Base-by-base conservation (phyloP, 2,888 invertebrate species). In the Epinotia bilunana region DNA sequence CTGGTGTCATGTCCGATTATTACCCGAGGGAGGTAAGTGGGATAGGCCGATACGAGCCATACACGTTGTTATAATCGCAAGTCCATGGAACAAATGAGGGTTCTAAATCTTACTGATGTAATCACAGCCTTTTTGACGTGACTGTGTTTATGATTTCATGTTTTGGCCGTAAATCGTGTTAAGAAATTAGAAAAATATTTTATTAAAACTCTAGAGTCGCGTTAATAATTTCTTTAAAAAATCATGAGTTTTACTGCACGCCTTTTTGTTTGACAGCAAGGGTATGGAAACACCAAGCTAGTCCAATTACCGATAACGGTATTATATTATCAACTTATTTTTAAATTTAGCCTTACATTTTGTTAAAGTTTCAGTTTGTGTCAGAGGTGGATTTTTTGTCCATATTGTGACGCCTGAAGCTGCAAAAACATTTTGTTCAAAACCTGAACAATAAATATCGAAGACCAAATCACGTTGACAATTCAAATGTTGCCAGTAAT, bases 1-100 rank as follows among this genome's bases (percentile, higher is more conserved):
- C 58, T 46, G 46, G 69, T 69, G 68, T 23, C 58, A 69, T 69
- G 68, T 58, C 46, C 57, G 68, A 60, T 68, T 69, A 58, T 69
- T 58, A 58, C 68, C 46, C 58, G 16, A 60, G 58, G 58, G 68
- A 39, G 65, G 23, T 9, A 11, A 57, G 46, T 53, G 23, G 58
- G 28, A 60, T 33, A 33, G 61, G n/a, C 33, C 28, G 67, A 65
- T 28, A 65, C 20, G 20, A n/a, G 49, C 16, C 43, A 68, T 57
- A 57, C 55, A 68, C 20, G 57, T 58, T 58, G 20, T 60, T 60
- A 43, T 60, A 69, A 69, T 69, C 58, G 46, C 23, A n/a, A 46
- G n/a, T 46, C 58, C 69, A 58, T 69, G 69, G 46, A 69, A 58
- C 43, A 69, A 69, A 69, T 69, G 43, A 58, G 46, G 69, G 58